Percentiles rank a stretch among this genome's conserved stretches.
Conservation (phyloP, 2,113 vertebrate genomes). For the Athene noctua region DNA sequence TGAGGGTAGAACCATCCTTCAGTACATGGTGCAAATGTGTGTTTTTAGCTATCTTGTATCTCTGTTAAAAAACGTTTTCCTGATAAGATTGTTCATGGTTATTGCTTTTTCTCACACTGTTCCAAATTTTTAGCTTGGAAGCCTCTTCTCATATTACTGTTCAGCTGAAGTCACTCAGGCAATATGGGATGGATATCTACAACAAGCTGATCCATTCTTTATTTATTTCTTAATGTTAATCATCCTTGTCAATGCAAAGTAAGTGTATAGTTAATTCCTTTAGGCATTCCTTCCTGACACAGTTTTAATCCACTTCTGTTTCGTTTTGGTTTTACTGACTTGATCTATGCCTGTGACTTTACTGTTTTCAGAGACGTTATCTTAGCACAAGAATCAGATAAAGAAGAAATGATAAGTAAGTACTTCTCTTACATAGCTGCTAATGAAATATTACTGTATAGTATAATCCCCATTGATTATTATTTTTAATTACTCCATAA, state of each 20-base stretch:
- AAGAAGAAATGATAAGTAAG: constrained; percentile 92
- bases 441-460: not conserved
- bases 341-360: constrained; percentile 40
- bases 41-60: not conserved
- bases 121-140: constrained; percentile 82
- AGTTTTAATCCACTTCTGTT: not conserved
- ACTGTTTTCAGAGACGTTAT: constrained; percentile 84
- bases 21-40: not conserved
- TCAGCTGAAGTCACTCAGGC: constrained; percentile 87
- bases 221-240: constrained; percentile 98
- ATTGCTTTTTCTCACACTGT: constrained; percentile 7
- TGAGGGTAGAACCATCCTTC: not conserved
- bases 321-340: constrained; percentile 40
- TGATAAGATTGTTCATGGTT: not conserved
- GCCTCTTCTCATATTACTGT: constrained; percentile 92
- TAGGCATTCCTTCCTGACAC: not conserved
- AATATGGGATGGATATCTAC: constrained; percentile 95
- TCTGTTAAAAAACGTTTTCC: not conserved
- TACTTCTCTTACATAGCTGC: constrained; percentile 29
- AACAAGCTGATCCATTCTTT: constrained; percentile 95
- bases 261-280: constrained; percentile 56
- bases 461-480: not conserved
- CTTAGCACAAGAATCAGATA: constrained; percentile 84
- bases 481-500: not conserved
- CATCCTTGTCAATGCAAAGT: constrained; percentile 99